Percentiles rank a stretch among this genome's conserved stretches.
Evolutionary conservation across 1,140 invertebrate species (phyloP).

Genomic region (Sesamia nonagrioides): DNA sequence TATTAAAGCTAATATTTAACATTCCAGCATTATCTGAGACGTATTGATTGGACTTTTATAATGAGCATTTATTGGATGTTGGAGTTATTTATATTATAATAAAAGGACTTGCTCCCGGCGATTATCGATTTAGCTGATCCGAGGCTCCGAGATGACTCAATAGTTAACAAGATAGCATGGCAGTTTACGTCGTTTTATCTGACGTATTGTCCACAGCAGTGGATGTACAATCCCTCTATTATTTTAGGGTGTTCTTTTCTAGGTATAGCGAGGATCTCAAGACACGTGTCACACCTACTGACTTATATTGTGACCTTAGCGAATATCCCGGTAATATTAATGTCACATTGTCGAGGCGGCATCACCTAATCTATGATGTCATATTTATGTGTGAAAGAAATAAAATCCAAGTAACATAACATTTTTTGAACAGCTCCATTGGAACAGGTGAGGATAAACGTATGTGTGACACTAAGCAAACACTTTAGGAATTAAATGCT

Average conservation of each 20-base stretch:
- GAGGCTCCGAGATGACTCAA: slow-evolving; percentile 70
- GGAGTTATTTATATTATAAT: slow-evolving; percentile 80
- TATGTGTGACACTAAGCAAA: slow-evolving; percentile 82
- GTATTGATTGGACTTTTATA: slow-evolving; percentile 84
- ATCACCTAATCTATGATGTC: slow-evolving; percentile 84
- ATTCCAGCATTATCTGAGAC: slow-evolving; percentile 85
- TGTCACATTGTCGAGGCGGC: slow-evolving; percentile 82
- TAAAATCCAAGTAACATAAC: slow-evolving; percentile 84
- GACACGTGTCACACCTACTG: slow-evolving; percentile 69
- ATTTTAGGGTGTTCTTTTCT: slow-evolving; percentile 87
- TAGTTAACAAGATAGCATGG: slow-evolving; percentile 65
- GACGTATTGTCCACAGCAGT: slow-evolving; percentile 53
- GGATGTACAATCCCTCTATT: slow-evolving; percentile 67
- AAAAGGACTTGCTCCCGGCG: slow-evolving; percentile 74
- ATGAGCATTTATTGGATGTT: slow-evolving; percentile 83
- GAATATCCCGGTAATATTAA: slow-evolving; percentile 82
- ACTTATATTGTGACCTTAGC: slow-evolving; percentile 80
- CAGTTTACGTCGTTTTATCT: slow-evolving; percentile 59
- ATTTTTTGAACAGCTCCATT: slow-evolving; percentile 86
- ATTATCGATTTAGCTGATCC: slow-evolving; percentile 79
- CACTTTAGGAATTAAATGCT: slow-evolving; percentile 75
- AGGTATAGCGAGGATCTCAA: slow-evolving; percentile 81
- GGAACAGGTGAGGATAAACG: slow-evolving; percentile 85
- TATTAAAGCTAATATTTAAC: slow-evolving; percentile 87
- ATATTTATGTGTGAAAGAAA: slow-evolving; percentile 84